Evolutionary conservation across 2,888 invertebrate species (phyloP).

Genomic region (Acanthoscelides obtectus): DNA sequence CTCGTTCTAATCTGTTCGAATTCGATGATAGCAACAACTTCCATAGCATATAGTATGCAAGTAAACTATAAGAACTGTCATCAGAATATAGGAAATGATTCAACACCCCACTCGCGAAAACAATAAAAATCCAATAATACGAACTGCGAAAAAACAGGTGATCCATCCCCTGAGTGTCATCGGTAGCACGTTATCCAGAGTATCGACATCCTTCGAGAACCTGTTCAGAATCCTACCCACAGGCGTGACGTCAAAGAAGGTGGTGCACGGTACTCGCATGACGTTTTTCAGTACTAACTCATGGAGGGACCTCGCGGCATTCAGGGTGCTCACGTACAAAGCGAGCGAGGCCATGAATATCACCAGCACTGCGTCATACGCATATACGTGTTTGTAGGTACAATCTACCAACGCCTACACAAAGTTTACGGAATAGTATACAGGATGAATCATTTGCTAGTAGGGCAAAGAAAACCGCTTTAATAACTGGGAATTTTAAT

Average conservation of each 20-base stretch:
- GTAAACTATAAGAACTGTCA: too few relatives aligned
- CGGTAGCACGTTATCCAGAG: slow-evolving; percentile 66
- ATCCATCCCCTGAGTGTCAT: slow-evolving; percentile 69
- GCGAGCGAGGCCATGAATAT: slow-evolving; percentile 63
- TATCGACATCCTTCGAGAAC: slow-evolving; percentile 71
- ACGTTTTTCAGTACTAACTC: slow-evolving; percentile 59
- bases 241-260: slow-evolving; percentile 79
- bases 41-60: too few relatives aligned
- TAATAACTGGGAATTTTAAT: too few relatives aligned
- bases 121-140: slow-evolving; percentile 18
- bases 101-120: too few relatives aligned
- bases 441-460: too few relatives aligned
- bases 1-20: too few relatives aligned
- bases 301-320: slow-evolving; percentile 61
- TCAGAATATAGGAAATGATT: too few relatives aligned
- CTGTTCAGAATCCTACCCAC: slow-evolving; percentile 74
- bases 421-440: too few relatives aligned
- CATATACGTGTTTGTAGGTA: too few relatives aligned
- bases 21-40: too few relatives aligned
- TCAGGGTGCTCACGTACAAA: slow-evolving; percentile 63
- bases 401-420: too few relatives aligned
- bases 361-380: slow-evolving; percentile 53
- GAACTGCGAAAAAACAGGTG: slow-evolving; percentile 62
- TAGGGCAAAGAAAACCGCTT: too few relatives aligned
- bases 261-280: slow-evolving; percentile 62